Evolutionary conservation across 2,113 vertebrate genomes (phyloP), one percentile per base, ranked within the genome.

Genomic region (Nothobranchius furzeri): DNA sequence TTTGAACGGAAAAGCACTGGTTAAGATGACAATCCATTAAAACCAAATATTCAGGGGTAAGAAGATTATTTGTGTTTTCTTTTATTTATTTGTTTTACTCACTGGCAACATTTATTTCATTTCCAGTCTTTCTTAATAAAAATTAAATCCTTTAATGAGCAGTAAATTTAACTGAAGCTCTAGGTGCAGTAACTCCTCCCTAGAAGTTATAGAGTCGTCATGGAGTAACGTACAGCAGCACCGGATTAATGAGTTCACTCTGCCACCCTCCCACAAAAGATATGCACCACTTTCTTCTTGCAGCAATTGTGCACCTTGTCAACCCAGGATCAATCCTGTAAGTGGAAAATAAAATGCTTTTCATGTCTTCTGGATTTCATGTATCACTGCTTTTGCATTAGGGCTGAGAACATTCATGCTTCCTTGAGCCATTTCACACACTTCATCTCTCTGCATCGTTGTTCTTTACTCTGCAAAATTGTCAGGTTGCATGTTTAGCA

Each of bases 321-420:
- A 56, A 52, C 64, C 60, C 43, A 9, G 45, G 58, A 81, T 84
- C 76, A 66, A 63, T 75, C 55, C 70, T 25, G 47, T 70, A 52
- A 86, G 53, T 73, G 68, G 46, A 78, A 69, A 81, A 77, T 52
- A 71, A 47, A 36, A 68, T 52, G 67, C 62, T 56, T 48, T 55
- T 74, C 58, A 56, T 37, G n/a, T 79, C 50, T 66, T 1, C 20
- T 54, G 37, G 46, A 60, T 78, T 78, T 83, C 64, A 84, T 61
- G 77, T 78, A 63, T 73, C 79, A 55, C 64, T 66, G 53, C 64
- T 73, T 76, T 73, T 72, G 67, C 62, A 78, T 81, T 75, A 60
- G 17, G 30, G 20, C 67, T 54, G 45, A 65, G 49, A 75, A 3
- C 51, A 25, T 12, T 7, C 60, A n/a, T 3, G 9, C 61, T 49